Conservation (phyloP, 2,113 vertebrate genomes). For the Synodontis membranacea region DNA sequence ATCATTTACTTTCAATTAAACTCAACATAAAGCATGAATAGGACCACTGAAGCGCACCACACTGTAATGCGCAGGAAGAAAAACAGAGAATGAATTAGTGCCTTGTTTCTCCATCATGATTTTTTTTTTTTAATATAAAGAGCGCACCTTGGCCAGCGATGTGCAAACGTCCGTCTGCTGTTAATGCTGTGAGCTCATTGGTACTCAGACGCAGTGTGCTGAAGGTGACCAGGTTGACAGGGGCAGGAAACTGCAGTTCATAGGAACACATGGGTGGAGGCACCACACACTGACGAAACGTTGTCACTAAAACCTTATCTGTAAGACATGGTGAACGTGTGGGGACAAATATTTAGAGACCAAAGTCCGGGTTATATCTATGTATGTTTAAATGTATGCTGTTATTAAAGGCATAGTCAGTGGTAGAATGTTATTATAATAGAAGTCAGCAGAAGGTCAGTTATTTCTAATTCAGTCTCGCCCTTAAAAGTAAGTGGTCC, state of each 20-base stretch:
- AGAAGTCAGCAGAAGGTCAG: background rate
- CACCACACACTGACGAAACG: constrained; percentile 83
- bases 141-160: constrained; percentile 75
- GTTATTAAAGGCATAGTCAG: background rate
- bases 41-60: background rate
- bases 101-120: background rate
- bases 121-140: background rate
- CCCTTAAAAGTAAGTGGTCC: background rate
- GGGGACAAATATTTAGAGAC: background rate
- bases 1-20: background rate
- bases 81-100: background rate
- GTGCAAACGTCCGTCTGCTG: constrained; percentile 76
- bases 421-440: background rate
- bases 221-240: constrained; percentile 84
- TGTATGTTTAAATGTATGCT: background rate
- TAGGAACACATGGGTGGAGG: constrained; percentile 92
- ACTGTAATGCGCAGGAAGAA: background rate
- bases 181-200: constrained; percentile 82
- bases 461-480: background rate
- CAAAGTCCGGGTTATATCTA: background rate
- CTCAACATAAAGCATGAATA: background rate
- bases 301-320: constrained; percentile 88
- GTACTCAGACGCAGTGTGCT: constrained; percentile 67
- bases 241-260: constrained; percentile 76
- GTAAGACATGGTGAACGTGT: constrained; percentile 1